These are phyloP conservation scores for Gambusia affinis DNA, from an alignment of 2,113 vertebrate genomes.

Conservation along the genomic window DNA sequence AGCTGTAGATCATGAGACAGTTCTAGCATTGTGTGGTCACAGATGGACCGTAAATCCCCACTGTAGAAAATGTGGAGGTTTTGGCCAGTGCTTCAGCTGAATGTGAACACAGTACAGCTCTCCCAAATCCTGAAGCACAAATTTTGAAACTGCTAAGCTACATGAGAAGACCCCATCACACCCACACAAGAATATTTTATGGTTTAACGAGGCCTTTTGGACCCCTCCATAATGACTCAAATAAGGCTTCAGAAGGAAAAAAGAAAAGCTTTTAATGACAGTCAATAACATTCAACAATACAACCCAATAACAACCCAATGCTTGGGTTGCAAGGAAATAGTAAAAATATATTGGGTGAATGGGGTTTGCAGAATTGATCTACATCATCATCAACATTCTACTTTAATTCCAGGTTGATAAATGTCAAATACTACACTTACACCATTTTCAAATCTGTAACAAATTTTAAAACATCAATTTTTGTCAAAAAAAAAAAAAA, in stretches of 20 bases:
- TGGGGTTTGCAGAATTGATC: not conserved
- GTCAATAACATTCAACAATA: not conserved
- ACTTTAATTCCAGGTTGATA: too few species aligned
- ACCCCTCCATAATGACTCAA: too few species aligned
- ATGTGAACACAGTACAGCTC: slow-evolving; percentile 37
- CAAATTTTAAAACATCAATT: not conserved
- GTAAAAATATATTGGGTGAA: not conserved
- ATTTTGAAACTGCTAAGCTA: slow-evolving; percentile 5
- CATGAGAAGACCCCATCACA: not conserved
- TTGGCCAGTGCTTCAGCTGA: slow-evolving; percentile 23
- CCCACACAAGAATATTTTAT: not conserved
- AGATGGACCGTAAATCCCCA: slow-evolving; percentile 43
- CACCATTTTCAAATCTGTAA: too few species aligned
- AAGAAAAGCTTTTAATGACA: not conserved
- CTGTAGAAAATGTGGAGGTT: slow-evolving; percentile 5
- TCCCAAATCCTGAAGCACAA: slow-evolving; percentile 19
- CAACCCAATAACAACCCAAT: too few species aligned
- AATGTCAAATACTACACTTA: too few species aligned
- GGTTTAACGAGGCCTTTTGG: too few species aligned
- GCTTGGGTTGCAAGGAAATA: not conserved
- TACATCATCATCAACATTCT: not conserved
- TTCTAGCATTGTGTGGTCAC: slow-evolving; percentile 12
- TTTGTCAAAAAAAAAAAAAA: not conserved
- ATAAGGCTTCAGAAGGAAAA: too few species aligned
- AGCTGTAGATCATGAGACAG: not conserved